Percentiles rank a stretch among this genome's conserved stretches.
These are phyloP conservation scores for Resseliella maxima DNA, from an alignment of 2,888 invertebrate genomes.

Conservation along the genomic window DNA sequence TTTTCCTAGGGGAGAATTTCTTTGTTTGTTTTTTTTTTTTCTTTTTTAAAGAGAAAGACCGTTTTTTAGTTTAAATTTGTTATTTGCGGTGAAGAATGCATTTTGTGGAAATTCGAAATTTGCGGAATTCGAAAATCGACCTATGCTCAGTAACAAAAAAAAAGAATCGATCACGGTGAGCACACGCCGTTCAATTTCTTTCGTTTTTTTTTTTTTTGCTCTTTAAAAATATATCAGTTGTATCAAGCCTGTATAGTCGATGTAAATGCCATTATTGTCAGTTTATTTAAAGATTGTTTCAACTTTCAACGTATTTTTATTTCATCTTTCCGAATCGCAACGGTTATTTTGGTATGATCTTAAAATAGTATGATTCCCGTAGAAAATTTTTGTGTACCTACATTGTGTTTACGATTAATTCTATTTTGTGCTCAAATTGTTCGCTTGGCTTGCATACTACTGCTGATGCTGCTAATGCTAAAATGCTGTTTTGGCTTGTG, in stretches of 20 bases:
- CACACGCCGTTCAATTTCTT: background rate
- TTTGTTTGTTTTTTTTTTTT: too few relatives aligned
- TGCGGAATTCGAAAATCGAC: too few relatives aligned
- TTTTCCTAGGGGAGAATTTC: too few relatives aligned
- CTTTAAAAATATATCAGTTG: background rate
- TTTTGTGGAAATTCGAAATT: background rate
- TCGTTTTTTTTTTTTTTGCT: background rate
- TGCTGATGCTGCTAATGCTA: background rate
- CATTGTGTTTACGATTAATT: slow-evolving; percentile 42
- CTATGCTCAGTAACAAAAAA: background rate
- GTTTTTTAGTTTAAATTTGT: too few relatives aligned
- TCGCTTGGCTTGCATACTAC: background rate
- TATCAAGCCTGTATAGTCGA: slow-evolving; percentile 6
- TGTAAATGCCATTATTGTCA: slow-evolving; percentile 55
- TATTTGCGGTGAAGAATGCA: background rate
- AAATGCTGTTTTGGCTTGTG: too few relatives aligned
- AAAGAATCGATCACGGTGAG: background rate
- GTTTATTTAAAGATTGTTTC: slow-evolving; percentile 55
- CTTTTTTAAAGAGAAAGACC: too few relatives aligned
- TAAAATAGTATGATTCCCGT: slow-evolving; percentile 55
- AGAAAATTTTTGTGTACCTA: slow-evolving; percentile 52
- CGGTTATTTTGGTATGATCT: slow-evolving; percentile 55
- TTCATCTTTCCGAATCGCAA: slow-evolving; percentile 55
- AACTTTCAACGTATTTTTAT: slow-evolving; percentile 55
- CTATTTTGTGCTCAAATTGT: slow-evolving; percentile 47